These are phyloP conservation scores for Dione juno DNA, from an alignment of 2,888 invertebrate species.

Conservation along the genomic window DNA sequence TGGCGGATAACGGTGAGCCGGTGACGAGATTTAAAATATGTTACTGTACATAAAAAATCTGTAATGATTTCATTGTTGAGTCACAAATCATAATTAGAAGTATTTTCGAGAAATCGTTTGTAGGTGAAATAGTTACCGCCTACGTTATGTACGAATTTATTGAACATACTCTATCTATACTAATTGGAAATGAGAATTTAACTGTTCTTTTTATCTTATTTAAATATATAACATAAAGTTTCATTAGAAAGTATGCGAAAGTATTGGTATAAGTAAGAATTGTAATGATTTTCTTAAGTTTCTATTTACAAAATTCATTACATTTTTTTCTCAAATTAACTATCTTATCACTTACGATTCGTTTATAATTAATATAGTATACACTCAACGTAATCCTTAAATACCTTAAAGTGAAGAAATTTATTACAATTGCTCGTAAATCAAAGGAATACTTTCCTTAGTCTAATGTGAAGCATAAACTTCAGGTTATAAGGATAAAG, in stretches of 20 bases:
- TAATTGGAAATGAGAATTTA: neutral
- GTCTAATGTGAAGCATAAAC: constrained; percentile 21
- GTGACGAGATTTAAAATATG: neutral
- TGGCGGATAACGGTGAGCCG: constrained; percentile 22
- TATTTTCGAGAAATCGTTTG: constrained; percentile 11
- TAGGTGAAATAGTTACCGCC: constrained; percentile 3
- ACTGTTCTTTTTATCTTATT: neutral
- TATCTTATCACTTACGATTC: neutral
- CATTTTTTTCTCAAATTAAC: too few species aligned
- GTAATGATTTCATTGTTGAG: neutral
- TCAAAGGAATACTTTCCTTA: neutral
- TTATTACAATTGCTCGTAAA: constrained; percentile 6
- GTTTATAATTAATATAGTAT: neutral
- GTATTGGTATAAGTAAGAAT: too few species aligned
- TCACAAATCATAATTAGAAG: neutral
- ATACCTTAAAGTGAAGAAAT: neutral
- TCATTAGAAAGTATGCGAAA: too few species aligned
- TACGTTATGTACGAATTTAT: neutral
- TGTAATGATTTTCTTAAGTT: too few species aligned
- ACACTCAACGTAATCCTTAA: too few species aligned
- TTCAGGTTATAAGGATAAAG: constrained; percentile 38
- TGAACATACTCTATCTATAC: neutral
- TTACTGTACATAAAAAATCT: neutral
- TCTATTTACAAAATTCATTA: too few species aligned
- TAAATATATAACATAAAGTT: too few species aligned